Evolutionary conservation across 1,140 invertebrate genomes (phyloP).

Genomic region (Eubasilissa regina): DNA sequence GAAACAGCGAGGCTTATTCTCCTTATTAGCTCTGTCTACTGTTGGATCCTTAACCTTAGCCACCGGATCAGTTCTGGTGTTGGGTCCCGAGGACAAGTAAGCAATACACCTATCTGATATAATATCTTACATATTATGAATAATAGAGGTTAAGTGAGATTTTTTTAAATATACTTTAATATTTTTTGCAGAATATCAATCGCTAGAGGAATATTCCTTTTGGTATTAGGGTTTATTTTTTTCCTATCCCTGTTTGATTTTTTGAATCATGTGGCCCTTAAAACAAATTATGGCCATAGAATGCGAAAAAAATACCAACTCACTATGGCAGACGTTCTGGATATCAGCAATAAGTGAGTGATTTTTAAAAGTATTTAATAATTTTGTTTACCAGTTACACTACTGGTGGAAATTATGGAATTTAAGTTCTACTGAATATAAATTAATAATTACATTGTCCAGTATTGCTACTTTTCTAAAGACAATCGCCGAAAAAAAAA

Average conservation of each 20-base stretch:
- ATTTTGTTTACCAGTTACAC: too few species aligned
- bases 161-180: conserved; percentile 1
- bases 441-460: too few species aligned
- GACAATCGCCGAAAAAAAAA: too few species aligned
- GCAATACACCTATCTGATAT: conserved; percentile 4
- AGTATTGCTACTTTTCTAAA: too few species aligned
- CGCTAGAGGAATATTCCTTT: conserved; percentile 73
- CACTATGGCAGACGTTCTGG: conserved; percentile 75
- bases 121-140: conserved; percentile 13
- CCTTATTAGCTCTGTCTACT: conserved; percentile 63
- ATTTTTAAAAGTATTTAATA: too few species aligned
- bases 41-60: conserved; percentile 65
- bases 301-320: conserved; percentile 76
- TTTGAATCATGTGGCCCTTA: conserved; percentile 74
- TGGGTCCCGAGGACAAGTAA: conserved; percentile 68
- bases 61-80: conserved; percentile 64
- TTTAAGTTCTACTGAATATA: too few species aligned
- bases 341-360: conserved; percentile 82
- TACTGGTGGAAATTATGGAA: too few species aligned
- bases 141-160: conserved; percentile 19
- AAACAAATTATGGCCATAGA: conserved; percentile 72
- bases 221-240: conserved; percentile 75
- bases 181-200: conserved; percentile 70
- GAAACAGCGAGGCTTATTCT: conserved; percentile 63
- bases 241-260: conserved; percentile 77